A percentile compares a stretch with the other conserved stretches of the same genome.
Evolutionary conservation across 2,888 invertebrate genomes (phyloP).

Genomic region (Pachliopta kotzebuea): DNA sequence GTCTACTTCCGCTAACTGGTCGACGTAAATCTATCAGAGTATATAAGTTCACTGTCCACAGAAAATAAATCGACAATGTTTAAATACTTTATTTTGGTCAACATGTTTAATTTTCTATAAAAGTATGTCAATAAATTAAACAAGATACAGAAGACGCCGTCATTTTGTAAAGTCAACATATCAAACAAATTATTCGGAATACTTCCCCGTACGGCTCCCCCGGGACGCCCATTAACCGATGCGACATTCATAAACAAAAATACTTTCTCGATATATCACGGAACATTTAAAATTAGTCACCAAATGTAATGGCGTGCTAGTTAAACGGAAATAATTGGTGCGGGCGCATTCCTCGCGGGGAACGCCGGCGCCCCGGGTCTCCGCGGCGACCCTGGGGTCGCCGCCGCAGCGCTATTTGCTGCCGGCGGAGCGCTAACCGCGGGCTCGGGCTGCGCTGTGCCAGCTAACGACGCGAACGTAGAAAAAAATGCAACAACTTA

Average conservation of each 20-base stretch:
- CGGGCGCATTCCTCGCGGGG: constrained; percentile 54
- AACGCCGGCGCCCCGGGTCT: constrained; percentile 53
- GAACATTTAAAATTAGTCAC: constrained; percentile 57
- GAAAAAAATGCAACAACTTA: constrained; percentile 7
- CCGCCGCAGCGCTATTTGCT: constrained; percentile 50
- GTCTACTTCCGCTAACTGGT: no score
- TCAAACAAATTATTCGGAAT: no score
- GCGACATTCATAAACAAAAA: constrained; percentile 20
- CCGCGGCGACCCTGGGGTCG: constrained; percentile 54
- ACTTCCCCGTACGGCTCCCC: no score
- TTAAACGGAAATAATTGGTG: constrained; percentile 60
- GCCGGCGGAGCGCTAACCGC: constrained; percentile 49
- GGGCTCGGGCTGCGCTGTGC: constrained; percentile 42
- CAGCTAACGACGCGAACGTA: constrained; percentile 12
- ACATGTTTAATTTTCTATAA: no score
- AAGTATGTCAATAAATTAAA: no score
- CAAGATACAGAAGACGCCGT: no score
- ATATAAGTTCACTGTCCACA: no score
- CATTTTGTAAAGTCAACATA: no score
- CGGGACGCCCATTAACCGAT: not conserved
- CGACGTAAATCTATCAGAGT: no score
- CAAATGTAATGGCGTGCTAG: constrained; percentile 46
- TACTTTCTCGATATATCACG: constrained; percentile 24
- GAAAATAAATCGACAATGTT: no score
- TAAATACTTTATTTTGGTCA: no score